These are phyloP conservation scores for Notolabrus celidotus DNA, from an alignment of 2,797 vertebrate genomes.

Conservation along the genomic window DNA sequence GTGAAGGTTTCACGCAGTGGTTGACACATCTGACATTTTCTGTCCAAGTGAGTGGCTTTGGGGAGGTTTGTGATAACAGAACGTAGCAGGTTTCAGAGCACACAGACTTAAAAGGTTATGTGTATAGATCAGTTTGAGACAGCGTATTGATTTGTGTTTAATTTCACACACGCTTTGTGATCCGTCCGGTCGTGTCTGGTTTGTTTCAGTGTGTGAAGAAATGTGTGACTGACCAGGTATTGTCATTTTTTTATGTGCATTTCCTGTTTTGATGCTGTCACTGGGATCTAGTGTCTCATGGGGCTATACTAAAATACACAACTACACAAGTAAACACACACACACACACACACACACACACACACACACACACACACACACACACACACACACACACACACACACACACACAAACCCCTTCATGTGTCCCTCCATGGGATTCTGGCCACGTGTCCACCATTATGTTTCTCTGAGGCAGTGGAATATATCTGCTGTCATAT, in stretches of 20 bases:
- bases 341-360: slow-evolving; percentile 3
- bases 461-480: not conserved
- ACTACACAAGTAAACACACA: too few species aligned
- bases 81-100: too few species aligned
- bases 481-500: slow-evolving; percentile 17
- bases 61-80: too few species aligned
- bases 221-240: not conserved
- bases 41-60: too few species aligned
- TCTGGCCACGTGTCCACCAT: slow-evolving; percentile 5
- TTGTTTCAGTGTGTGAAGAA: not conserved
- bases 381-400: slow-evolving; percentile 3
- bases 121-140: not conserved
- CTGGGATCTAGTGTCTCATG: not conserved
- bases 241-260: not conserved
- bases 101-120: not conserved
- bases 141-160: not conserved
- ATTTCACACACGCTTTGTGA: not conserved
- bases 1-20: too few species aligned
- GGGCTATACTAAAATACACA: too few species aligned
- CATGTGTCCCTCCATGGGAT: not conserved
- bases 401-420: not conserved
- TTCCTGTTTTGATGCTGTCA: slow-evolving; percentile 15
- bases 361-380: slow-evolving; percentile 4
- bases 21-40: too few species aligned
- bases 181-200: not conserved